phyloP scores from a whole-genome alignment of 2,113 vertebrate genomes.

The Psophia crepitans region DNA sequence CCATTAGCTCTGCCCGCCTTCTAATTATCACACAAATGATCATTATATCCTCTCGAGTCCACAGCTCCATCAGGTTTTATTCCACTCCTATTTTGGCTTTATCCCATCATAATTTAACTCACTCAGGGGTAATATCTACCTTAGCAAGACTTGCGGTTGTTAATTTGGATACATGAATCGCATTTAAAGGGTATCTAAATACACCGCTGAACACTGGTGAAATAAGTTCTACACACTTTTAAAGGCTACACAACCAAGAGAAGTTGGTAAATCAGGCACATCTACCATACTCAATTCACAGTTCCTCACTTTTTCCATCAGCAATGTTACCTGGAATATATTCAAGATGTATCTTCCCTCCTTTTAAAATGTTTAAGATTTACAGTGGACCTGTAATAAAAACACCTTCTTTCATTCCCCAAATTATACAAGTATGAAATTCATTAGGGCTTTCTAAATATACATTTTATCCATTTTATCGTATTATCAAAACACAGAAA shows the following conservation, averaged over 20 bases:
- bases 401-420: neutral
- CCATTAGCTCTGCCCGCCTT: neutral
- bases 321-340: neutral
- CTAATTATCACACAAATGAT: neutral
- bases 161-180: neutral
- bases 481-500: slow-evolving; percentile 46
- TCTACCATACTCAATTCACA: neutral
- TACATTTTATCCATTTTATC: slow-evolving; percentile 26
- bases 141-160: neutral
- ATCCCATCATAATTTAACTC: neutral
- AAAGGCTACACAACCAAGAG: neutral
- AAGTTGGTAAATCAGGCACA: neutral
- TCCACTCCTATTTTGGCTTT: neutral
- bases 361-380: neutral
- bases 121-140: neutral
- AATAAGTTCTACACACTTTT: neutral
- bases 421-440: slow-evolving; percentile 18
- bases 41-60: neutral
- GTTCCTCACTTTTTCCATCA: neutral
- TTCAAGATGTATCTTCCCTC: neutral
- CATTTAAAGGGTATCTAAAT: neutral
- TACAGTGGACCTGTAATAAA: neutral
- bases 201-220: neutral
- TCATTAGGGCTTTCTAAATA: slow-evolving; percentile 39
- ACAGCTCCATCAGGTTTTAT: neutral